Evolutionary conservation across 2,113 vertebrate genomes (phyloP), one percentile per base, ranked within the genome.

Genomic region (Vombatus ursinus): DNA sequence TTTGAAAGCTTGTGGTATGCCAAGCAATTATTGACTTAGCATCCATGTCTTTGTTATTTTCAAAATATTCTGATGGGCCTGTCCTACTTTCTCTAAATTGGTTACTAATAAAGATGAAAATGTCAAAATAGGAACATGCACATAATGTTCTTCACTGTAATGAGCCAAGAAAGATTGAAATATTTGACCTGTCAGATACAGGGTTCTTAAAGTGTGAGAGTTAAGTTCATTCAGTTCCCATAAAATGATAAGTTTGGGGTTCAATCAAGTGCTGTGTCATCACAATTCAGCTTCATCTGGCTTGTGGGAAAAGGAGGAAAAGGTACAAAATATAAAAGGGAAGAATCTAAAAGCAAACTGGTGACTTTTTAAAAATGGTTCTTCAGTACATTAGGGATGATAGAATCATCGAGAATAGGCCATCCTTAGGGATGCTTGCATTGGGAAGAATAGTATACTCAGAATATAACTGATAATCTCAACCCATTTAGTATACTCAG

Each of bases 21-120:
- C 95, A 96, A 94, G 44, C 95, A 97, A 98, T 98, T 98, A 98
- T 93, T 3, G 22, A 96, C 92, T 96, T 97, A 97, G 49, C 93
- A 97, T 93, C 89, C 54, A 95, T 96, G 96, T 54, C 47, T 97
- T 96, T 97, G 93, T 97, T 96, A 89, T 94, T 98, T 95, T 97
- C 92, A 92, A 97, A 97, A 92, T 53, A 96, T 0, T 90, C 51
- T 23, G 8, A 16, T 97, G 92, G 50, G 90, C 94, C 95, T 98
- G 96, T 48, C 90, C 91, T 97, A 95, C 93, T 98, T 98, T 97
- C 61, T 97, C 91, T 90, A 97, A 98, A 90, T 61, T 97, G 92
- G 89, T 91, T 98, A 68, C 50, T 3, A 96, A 95, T 97, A 95
- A 96, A 97, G 94, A 50, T 93, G 12, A 92, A 94, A 96, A 96